These are phyloP conservation scores for Myrmecophaga tridactyla DNA, from an alignment of 2,113 vertebrate species.

Conservation along the genomic window DNA sequence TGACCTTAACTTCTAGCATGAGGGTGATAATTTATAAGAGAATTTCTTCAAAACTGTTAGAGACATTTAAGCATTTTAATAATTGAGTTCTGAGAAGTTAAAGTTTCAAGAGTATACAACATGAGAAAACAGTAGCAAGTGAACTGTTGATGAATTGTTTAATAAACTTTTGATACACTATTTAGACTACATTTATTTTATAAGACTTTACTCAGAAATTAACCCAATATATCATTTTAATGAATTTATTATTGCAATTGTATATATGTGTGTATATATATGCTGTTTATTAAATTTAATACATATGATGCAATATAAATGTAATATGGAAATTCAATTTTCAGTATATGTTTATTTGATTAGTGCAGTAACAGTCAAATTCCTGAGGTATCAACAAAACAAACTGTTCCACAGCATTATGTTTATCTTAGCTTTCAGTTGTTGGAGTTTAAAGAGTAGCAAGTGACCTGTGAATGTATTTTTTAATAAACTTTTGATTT, in stretches of 20 bases:
- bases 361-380: constrained; percentile 32
- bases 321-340: constrained; percentile 57
- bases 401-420: constrained; percentile 37
- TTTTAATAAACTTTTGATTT: constrained; percentile 40
- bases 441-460: constrained; percentile 5
- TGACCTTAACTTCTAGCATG: background rate
- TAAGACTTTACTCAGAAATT: constrained; percentile 53
- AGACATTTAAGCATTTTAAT: background rate
- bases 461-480: background rate
- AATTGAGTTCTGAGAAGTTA: background rate
- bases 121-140: constrained; percentile 11
- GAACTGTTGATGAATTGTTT: constrained; percentile 33
- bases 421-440: constrained; percentile 31
- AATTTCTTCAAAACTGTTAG: background rate
- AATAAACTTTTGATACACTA: constrained; percentile 49
- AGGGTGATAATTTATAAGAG: background rate
- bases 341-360: constrained; percentile 38
- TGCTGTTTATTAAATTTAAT: constrained; percentile 49
- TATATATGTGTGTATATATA: constrained; percentile 3
- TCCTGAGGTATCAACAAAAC: constrained; percentile 22
- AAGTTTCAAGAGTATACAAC: background rate
- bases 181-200: constrained; percentile 41
- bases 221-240: constrained; percentile 52
- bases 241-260: constrained; percentile 54
- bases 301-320: constrained; percentile 44